Evolutionary conservation across 1,140 invertebrate genomes (phyloP), one percentile per base, ranked within the genome.

Genomic region (Babylonia areolata): DNA sequence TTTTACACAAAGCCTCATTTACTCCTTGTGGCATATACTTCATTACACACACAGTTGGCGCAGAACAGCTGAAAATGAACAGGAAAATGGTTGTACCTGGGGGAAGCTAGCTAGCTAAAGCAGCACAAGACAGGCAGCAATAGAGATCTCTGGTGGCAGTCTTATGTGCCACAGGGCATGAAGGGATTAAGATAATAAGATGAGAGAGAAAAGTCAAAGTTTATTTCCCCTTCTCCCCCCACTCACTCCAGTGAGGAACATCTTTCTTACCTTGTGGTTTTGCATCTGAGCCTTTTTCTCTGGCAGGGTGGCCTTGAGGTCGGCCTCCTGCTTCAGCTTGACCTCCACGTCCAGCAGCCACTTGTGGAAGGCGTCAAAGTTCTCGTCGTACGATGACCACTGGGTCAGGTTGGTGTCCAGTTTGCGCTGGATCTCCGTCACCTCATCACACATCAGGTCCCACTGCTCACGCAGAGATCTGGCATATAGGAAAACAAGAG

Each of bases 281-380:
- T 99, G 98, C 28, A 99, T 93, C 93, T 99, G 98, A 0, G 97
- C 98, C 88, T 97, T 96, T 94, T 99, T 99, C 92, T 99, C 98
- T 94, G 98, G 98, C 35, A 99, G 94, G 0, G 97, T 97, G 0
- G 97, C 96, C 94, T 98, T 98, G 1, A 97, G 95, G 94, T 99
- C 97, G 0, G 97, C 98, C 90, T 98, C 97, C 88, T 97, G 96
- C 90, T 97, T 97, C 96, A 99, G 98, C 2, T 97, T 97, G 89
- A 96, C 96, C 93, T 99, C 97, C 15, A 98, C 97, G 91, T 98
- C 97, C 91, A 97, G 96, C 1, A 99, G 93, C 98, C 98, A 99
- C 92, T 97, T 97, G 0, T 97, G 98, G 28, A 99, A 94, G 93
- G 98, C 97, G 92, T 99, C 98, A 88, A 90, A 93, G 88, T 91